Evolutionary conservation across 2,113 vertebrate genomes (phyloP).

Genomic region (Chlorocebus sabaeus): DNA sequence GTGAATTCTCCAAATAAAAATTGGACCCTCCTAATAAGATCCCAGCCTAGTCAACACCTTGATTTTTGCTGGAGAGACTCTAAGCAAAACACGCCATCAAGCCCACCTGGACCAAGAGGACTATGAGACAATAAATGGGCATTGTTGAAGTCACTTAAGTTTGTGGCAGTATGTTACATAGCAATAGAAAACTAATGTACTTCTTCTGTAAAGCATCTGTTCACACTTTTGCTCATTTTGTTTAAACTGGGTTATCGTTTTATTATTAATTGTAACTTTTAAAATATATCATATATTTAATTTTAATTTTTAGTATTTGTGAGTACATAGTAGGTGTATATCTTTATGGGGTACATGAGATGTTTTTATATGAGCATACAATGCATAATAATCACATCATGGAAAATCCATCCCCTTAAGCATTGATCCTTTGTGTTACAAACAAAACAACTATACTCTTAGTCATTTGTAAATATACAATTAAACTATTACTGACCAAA

Average conservation of each 20-base stretch:
- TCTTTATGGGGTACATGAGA: too few species aligned
- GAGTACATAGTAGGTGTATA: too few species aligned
- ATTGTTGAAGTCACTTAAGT: background rate
- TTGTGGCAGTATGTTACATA: background rate
- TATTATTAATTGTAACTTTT: background rate
- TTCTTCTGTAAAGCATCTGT: background rate
- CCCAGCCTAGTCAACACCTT: background rate
- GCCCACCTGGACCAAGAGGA: background rate
- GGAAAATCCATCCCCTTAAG: too few species aligned
- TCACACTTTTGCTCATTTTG: background rate
- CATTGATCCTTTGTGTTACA: too few species aligned
- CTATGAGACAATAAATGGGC: background rate
- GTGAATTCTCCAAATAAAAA: background rate
- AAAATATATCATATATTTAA: background rate
- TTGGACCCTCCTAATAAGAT: background rate
- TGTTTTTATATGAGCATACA: too few species aligned
- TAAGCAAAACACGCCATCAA: background rate
- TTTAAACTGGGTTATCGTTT: background rate
- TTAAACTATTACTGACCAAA: too few species aligned
- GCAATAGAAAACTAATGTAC: background rate
- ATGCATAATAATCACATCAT: too few species aligned
- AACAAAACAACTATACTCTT: too few species aligned
- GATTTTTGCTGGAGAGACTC: background rate
- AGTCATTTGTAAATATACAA: too few species aligned
- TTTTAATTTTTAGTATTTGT: too few species aligned